Percentiles rank a stretch among this genome's conserved stretches.
Evolutionary conservation across 2,113 vertebrate species (phyloP).

Genomic region (Plecotus auritus): DNA sequence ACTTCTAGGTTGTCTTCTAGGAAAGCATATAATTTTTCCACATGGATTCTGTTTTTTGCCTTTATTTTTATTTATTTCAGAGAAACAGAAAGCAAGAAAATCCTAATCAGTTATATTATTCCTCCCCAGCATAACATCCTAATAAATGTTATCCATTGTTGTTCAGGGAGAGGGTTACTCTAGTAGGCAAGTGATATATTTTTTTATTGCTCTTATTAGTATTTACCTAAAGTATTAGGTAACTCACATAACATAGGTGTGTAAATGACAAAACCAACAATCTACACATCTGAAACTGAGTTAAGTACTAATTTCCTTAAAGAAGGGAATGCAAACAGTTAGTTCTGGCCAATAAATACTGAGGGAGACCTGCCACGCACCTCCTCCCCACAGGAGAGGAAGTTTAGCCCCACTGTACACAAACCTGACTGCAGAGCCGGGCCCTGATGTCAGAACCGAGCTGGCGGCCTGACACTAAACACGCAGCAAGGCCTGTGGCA

Average conservation of each 20-base stretch:
- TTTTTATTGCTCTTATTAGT: neutral
- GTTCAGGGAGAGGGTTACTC: neutral
- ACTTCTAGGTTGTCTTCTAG: neutral
- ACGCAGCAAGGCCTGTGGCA: neutral
- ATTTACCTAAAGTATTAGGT: neutral
- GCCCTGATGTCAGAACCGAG: neutral
- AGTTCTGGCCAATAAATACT: neutral
- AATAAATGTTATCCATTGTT: neutral
- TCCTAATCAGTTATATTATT: neutral
- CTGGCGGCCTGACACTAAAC: neutral
- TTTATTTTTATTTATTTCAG: neutral
- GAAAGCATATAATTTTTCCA: neutral
- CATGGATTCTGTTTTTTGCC: neutral
- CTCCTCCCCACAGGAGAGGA: neutral
- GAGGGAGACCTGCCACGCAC: neutral
- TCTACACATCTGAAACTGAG: neutral
- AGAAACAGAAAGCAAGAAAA: neutral
- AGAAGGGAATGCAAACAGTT: neutral
- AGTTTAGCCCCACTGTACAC: neutral
- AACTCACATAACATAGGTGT: neutral
- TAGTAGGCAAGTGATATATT: neutral
- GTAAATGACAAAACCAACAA: neutral
- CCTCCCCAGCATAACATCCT: neutral
- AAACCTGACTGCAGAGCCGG: neutral
- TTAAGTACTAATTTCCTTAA: neutral